Percentiles rank a stretch among this genome's conserved stretches.
Evolutionary conservation across 2,888 invertebrate genomes (phyloP).

Genomic region (Rapana venosa): DNA sequence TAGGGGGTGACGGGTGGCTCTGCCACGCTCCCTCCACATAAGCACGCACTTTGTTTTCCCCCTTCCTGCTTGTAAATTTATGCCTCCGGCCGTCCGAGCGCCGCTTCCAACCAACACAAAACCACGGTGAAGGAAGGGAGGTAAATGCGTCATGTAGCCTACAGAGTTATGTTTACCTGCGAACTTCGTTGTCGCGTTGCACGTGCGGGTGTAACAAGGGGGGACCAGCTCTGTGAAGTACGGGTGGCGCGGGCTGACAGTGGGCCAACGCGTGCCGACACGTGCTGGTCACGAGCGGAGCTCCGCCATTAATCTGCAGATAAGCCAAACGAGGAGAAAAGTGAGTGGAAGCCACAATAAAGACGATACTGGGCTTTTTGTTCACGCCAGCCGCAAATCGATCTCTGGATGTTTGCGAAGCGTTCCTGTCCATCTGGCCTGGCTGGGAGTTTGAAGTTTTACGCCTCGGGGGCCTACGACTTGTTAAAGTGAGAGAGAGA

Average conservation of each 20-base stretch:
- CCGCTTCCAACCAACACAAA: not conserved
- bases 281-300: constrained; percentile 27
- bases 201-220: constrained; percentile 30
- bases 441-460: not conserved
- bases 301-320: constrained; percentile 32
- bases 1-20: not conserved
- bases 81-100: not conserved
- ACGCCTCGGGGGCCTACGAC: no score
- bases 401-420: constrained; percentile 11
- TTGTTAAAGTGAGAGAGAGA: not conserved
- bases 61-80: constrained; percentile 22
- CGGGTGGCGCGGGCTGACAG: constrained; percentile 2
- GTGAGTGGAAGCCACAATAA: constrained; percentile 26
- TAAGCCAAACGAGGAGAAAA: constrained; percentile 27
- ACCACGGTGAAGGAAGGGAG: not conserved
- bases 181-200: constrained; percentile 13
- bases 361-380: constrained; percentile 18
- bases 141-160: constrained; percentile 20
- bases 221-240: not conserved
- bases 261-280: constrained; percentile 3
- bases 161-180: constrained; percentile 30
- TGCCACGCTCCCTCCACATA: not conserved
- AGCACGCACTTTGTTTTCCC: not conserved
- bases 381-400: not conserved
- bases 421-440: constrained; percentile 24